Evolutionary conservation across 2,113 vertebrate genomes (phyloP).

Genomic region (Melanocharis versteri): DNA sequence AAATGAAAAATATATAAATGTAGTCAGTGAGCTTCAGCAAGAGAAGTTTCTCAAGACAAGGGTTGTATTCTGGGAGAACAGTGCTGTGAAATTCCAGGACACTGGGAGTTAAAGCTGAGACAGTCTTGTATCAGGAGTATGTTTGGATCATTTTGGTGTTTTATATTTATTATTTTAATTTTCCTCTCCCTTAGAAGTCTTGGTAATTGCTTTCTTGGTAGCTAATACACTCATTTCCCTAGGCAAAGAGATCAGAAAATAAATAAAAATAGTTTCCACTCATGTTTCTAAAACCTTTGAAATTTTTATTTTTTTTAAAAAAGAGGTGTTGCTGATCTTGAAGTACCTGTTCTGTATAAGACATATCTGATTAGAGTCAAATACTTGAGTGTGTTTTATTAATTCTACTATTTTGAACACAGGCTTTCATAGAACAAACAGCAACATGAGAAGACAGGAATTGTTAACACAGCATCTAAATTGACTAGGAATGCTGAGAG

Average conservation of each 20-base stretch:
- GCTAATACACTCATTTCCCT: neutral
- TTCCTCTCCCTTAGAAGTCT: neutral
- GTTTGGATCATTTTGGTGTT: neutral
- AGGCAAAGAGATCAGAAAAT: slow-evolving; percentile 17
- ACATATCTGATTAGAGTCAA: neutral
- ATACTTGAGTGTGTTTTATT: neutral
- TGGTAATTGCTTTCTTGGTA: slow-evolving; percentile 16
- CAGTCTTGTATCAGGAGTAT: neutral
- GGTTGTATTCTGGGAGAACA: neutral
- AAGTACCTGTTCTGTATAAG: neutral
- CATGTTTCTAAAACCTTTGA: neutral
- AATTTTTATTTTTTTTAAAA: neutral
- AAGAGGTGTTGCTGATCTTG: neutral
- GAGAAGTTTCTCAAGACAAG: neutral
- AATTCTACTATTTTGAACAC: neutral
- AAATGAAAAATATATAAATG: neutral
- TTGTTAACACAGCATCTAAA: neutral
- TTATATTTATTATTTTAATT: slow-evolving; percentile 53
- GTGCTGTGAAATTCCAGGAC: neutral
- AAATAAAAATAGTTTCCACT: slow-evolving; percentile 2
- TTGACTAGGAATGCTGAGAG: neutral
- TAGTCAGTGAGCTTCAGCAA: neutral
- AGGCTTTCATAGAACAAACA: neutral
- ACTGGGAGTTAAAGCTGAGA: neutral
- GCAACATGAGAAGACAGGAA: neutral